Base-by-base conservation (phyloP, 2,113 vertebrate species). In the Cottus gobio region DNA sequence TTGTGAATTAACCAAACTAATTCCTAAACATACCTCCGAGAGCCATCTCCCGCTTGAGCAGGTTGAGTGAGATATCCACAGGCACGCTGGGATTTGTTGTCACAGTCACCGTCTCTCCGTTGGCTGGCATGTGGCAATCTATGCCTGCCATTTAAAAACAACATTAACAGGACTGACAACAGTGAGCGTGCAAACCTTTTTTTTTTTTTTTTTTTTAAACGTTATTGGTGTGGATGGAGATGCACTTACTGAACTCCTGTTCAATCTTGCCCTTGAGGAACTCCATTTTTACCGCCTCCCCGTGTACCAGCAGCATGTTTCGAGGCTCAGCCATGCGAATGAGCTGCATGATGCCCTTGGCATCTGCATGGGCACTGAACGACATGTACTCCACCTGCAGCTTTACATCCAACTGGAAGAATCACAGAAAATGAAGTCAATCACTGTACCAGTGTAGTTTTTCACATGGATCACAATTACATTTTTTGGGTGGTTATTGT, bases 311-410 rank as follows among this genome's bases (percentile, higher is more conserved):
- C 56, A 99, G 95, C 78, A 99, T 96, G 0, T 92, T 96, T 0
- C 96, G 93, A 0, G 98, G 98, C 92, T 99, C 98, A 0, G 97
- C 98, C 95, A 99, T 98, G 9, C 98, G 96, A 30, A 99, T 97
- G 28, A 99, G 96, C 94, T 99, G 98, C 98, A 99, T 99, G 90
- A 99, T 99, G 42, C 98, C 98, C 84, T 99, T 99, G 75, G 98
- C 98, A 0, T 99, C 98, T 0, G 98, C 98, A 0, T 99, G 98
- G 46, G 97, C 97, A 0, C 98, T 99, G 92, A 99, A 99, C 11
- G 98, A 99, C 98, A 99, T 99, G 94, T 99, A 99, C 83, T 99
- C 98, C 92, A 99, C 98, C 93, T 99, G 98, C 89, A 99, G 96
- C 95, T 98, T 99, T 48, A 99, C 97, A 0, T 99, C 97, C 91